Evolutionary conservation across 2,797 vertebrate genomes (phyloP), one percentile per base, ranked within the genome.

Genomic region (Alexandromys oeconomus): DNA sequence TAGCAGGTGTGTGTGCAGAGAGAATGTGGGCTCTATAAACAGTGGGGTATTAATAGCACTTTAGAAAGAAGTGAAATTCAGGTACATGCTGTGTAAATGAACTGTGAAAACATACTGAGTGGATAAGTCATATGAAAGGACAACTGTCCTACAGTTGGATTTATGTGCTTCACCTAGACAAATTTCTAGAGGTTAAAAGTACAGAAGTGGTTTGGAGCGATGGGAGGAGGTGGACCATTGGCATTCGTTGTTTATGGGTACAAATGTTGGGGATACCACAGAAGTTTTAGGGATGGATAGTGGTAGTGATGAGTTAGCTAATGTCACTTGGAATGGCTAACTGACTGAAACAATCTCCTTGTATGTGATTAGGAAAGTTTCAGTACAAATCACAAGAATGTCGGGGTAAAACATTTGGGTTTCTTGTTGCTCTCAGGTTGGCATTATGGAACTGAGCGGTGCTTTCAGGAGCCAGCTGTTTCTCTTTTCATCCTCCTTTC

Each of bases 51-150:
- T 61, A 43, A 43, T 25, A 82, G 59, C 65, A 15, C 78, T 48
- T 87, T 94, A 40, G 67, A 73, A 95, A 88, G 57, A 61, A 85
- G 76, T 85, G 40, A 19, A 37, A 74, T 85, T 74, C 34, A 78
- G 34, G 23, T 77, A 43, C 3, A 25, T 46, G 11, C 43, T 81
- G 13, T 34, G 43, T 80, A 82, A 31, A 80, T 80, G 65, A 94
- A 73, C 63, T 91, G 84, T 80, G 59, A 89, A 88, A 94, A 63
- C 25, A 61, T 40, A 11, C 15, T 46, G 8, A 81, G 25, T 96
- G 69, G 92, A 86, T 48, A 73, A 81, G 57, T 67, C 31, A 48
- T 7, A n/a, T 48, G n/a, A 59, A 59, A 89, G 79, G 57, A 84
- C 6, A 54, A 27, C 19, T 74, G 46, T 87, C 81, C 10, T 85